Base-by-base conservation (phyloP, 2,888 invertebrate species). In the Carcina quercana region DNA sequence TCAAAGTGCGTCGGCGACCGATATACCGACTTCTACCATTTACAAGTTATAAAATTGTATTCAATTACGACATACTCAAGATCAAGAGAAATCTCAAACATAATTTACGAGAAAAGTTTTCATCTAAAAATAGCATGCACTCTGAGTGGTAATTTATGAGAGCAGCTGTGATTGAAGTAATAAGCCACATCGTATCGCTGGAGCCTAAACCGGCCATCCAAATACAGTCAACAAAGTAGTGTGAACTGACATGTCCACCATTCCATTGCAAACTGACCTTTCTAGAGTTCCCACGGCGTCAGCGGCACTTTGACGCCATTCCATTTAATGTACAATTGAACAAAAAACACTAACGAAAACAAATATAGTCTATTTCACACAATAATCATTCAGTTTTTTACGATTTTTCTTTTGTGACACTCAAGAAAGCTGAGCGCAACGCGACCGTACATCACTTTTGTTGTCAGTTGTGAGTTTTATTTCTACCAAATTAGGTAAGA, bases 301-400 rank as follows among this genome's bases (percentile, higher is more conserved):
- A 45, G 49, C 47, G 47, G 47, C 40, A 40, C 46, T 40, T 40
- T 43, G 54, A 51, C 50, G 40, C 51, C 50, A 50, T 64, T 61
- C 64, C 68, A 70, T 69, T 60, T 64, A 66, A 63, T 42, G 62
- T 45, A 54, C 42, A 54, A 59, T 60, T 57, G 50, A 53, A 59
- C 53, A 68, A 64, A 62, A 61, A 68, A 53, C 60, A 60, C 61
- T 38, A 59, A 55, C 48, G 43, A 52, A 51, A 61, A 61, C 58
- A 65, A 61, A 56, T 58, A 64, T 49, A 53, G 62, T 68, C 65
- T 69, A 70, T 64, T 74, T 70, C 68, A 69, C 69, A 70, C 70
- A 74, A 65, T 67, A 65, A 57, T 62, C 60, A 63, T 60, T 62
- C 49, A 59, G 51, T 68, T 73, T 71, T 70, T 67, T 59, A 59